Evolutionary conservation across 2,888 invertebrate genomes (phyloP), one percentile per base, ranked within the genome.

Genomic region (Lepidocyrtinus sp.): DNA sequence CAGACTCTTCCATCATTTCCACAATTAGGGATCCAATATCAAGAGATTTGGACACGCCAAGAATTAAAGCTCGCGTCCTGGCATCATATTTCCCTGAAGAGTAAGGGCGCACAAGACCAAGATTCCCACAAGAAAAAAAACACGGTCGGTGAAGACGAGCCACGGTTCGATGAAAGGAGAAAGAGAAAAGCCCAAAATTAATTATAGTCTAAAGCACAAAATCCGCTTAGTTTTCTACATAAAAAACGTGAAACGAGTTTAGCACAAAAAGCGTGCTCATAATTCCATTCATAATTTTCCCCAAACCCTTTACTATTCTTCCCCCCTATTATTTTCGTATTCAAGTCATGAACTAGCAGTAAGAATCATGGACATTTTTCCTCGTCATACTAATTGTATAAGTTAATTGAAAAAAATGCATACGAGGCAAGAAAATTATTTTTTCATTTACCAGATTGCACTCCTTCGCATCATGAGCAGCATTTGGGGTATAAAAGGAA

Each of bases 71-170:
- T 82, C 93, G 88, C 88, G 91, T 90, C 62, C 93, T 88, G 50
- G 92, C 91, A 88, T 93, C 93, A 88, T 93, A 93, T 85, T 89
- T 89, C 61, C 92, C 93, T 92, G 70, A 25, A 65, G 46, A 26
- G 24, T 36, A 26, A n/a, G 22, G 67, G 22, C 69, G 62, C 5
- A 50, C 21, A 26, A 62, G 62, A 68, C 15, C 25, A 64, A 55
- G 61, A 50, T 12, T 12, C 50, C 36, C 17, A 1, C 15, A 25
- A 67, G 45, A 67, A 67, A 45, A 21, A 64, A 17, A 62, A 24
- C 46, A 64, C 46, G 15, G 64, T 64, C 3, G 19, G 19, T 45
- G 19, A 19, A 21, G 2, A 67, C 21, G 45, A 21, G 67, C 36
- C 17, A 17, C n/a, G n/a, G n/a, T n/a, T n/a, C 50, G 67, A 46